phyloP scores from a whole-genome alignment of 53 echinoderm and acorn worm genomes.

The Temnopleurus reevesii region DNA sequence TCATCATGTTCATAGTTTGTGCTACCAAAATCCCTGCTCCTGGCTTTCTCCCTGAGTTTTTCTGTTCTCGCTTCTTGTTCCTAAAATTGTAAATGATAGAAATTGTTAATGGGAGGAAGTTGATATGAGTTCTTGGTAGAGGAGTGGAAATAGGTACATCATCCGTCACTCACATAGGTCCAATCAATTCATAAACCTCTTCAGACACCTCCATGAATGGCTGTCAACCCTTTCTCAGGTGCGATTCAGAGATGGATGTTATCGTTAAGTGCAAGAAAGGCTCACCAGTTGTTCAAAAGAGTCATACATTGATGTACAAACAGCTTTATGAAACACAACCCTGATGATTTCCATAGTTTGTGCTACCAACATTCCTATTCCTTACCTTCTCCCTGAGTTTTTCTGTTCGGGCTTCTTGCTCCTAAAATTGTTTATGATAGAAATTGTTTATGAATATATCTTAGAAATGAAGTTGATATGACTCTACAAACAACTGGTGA shows the following conservation, averaged over 20 bases:
- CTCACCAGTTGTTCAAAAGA: no score
- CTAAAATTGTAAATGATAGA: conserved; percentile 16
- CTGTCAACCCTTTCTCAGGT: no score
- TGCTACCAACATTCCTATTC: background rate
- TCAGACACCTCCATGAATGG: no score
- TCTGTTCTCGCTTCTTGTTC: conserved; percentile 90
- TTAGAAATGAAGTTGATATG: conserved; percentile 81
- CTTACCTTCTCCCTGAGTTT: conserved; percentile 69
- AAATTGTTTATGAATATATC: background rate
- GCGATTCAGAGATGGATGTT: no score
- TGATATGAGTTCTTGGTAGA: conserved; percentile 53
- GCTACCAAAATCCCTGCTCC: background rate
- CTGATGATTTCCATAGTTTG: background rate
- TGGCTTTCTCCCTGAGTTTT: conserved; percentile 70
- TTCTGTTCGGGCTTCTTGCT: conserved; percentile 87
- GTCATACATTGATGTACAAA: no score
- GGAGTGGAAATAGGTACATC: background rate
- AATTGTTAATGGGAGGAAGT: conserved; percentile 61
- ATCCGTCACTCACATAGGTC: background rate
- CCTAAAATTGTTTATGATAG: conserved; percentile 44
- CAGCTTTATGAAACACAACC: no score
- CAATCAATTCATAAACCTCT: background rate
- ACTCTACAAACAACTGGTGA: no score
- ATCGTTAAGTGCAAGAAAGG: no score
- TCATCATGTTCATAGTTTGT: background rate